Percentiles rank a stretch among this genome's conserved stretches.
These are phyloP conservation scores for Bhutanitis thaidina DNA, from an alignment of 2,888 invertebrate species.

Conservation along the genomic window DNA sequence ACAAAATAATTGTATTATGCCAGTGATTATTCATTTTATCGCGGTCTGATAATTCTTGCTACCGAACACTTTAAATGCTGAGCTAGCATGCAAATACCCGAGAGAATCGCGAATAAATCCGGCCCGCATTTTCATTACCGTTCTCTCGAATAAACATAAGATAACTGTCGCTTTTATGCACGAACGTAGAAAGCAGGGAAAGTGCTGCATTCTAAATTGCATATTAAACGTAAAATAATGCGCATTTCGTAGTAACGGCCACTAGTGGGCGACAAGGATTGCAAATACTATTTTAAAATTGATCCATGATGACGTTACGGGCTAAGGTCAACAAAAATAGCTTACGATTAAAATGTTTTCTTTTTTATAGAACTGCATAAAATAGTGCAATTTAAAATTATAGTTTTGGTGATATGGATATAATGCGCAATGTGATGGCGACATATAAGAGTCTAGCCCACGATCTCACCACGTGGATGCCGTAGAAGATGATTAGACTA, in stretches of 20 bases:
- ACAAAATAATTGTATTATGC: neutral
- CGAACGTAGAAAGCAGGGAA: conserved; percentile 19
- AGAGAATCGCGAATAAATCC: conserved; percentile 1
- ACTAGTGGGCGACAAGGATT: neutral
- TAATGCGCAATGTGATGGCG: no score
- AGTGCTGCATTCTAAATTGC: conserved; percentile 17
- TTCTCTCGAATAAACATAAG: conserved; percentile 13
- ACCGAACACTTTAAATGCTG: neutral
- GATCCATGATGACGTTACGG: no score
- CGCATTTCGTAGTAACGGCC: neutral
- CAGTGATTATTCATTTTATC: conserved; percentile 6
- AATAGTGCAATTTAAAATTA: no score
- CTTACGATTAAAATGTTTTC: no score
- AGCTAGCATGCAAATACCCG: conserved; percentile 11
- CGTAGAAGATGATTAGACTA: no score
- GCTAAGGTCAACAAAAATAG: no score
- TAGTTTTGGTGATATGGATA: no score
- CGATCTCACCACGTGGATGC: neutral
- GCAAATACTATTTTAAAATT: neutral
- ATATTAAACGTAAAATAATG: conserved; percentile 6
- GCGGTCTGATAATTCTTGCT: conserved; percentile 11
- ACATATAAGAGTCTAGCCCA: no score
- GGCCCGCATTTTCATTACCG: conserved; percentile 13
- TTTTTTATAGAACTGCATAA: no score
- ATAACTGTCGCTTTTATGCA: conserved; percentile 15